These are phyloP conservation scores for Oreochromis grahami DNA, from an alignment of 2,797 vertebrate species.

Conservation along the genomic window DNA sequence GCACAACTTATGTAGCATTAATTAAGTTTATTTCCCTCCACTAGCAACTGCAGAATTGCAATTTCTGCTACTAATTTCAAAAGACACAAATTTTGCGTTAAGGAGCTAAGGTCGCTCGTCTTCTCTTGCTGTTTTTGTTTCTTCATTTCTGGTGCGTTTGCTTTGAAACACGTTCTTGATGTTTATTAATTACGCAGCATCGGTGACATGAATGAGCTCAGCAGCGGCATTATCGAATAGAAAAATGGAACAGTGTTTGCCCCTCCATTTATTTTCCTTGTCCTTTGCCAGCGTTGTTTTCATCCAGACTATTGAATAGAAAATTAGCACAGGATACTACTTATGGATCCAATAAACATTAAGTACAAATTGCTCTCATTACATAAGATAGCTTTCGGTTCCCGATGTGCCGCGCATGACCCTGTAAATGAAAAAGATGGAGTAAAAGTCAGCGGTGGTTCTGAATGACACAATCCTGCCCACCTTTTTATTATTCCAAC, in stretches of 20 bases:
- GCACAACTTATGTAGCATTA: background rate
- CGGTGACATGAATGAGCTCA: background rate
- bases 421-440: conserved; percentile 21
- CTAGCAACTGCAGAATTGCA: background rate
- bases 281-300: conserved; percentile 18
- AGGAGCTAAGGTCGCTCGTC: rapidly evolving
- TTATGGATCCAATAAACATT: conserved; percentile 54
- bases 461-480: conserved; percentile 1
- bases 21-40: rapidly evolving
- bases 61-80: background rate
- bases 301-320: conserved; percentile 21
- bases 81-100: background rate
- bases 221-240: background rate
- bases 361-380: conserved; percentile 50
- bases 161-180: background rate
- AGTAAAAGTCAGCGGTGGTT: background rate
- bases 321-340: conserved; percentile 44
- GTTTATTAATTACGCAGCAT: conserved; percentile 4
- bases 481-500: conserved; percentile 21
- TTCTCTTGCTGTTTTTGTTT: background rate
- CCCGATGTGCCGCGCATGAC: background rate
- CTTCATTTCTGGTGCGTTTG: background rate
- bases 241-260: background rate
- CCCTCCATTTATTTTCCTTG: conserved; percentile 33
- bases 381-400: conserved; percentile 26